These are phyloP conservation scores for Amphipyra berbera DNA, from an alignment of 2,888 invertebrate species.

Conservation along the genomic window DNA sequence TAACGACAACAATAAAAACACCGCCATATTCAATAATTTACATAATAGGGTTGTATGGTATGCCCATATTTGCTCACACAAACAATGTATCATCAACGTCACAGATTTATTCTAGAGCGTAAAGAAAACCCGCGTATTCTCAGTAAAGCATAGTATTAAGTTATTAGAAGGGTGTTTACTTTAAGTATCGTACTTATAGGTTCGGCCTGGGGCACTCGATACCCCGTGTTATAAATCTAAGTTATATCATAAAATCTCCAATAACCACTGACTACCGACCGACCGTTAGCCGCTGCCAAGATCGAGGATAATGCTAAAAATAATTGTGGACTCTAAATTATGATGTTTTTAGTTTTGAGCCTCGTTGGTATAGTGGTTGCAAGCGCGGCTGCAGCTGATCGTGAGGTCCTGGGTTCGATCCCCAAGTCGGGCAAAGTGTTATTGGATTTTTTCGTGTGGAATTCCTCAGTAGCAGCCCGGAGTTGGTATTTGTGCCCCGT, in stretches of 20 bases:
- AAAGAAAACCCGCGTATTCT: constrained; percentile 26
- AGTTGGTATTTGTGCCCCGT: no score
- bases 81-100: constrained; percentile 5
- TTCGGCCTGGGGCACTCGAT: constrained; percentile 58
- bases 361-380: no score
- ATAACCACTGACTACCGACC: constrained; percentile 64
- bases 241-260: constrained; percentile 70
- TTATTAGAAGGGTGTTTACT: constrained; percentile 67
- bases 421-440: no score
- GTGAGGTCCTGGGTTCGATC: no score
- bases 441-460: no score
- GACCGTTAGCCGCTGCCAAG: constrained; percentile 55
- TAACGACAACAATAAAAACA: no score
- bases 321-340: constrained; percentile 51
- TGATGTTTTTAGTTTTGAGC: constrained; percentile 38
- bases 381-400: no score
- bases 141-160: constrained; percentile 65
- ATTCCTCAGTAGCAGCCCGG: no score
- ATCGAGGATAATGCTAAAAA: constrained; percentile 50
- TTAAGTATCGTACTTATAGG: constrained; percentile 65
- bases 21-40: no score
- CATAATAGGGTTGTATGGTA: no score
- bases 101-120: constrained; percentile 11
- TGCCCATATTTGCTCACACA: no score
- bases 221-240: constrained; percentile 67